These are phyloP conservation scores for Patiria miniata DNA, from an alignment of 35 echinoderm and acorn worm genomes.

Conservation along the genomic window DNA sequence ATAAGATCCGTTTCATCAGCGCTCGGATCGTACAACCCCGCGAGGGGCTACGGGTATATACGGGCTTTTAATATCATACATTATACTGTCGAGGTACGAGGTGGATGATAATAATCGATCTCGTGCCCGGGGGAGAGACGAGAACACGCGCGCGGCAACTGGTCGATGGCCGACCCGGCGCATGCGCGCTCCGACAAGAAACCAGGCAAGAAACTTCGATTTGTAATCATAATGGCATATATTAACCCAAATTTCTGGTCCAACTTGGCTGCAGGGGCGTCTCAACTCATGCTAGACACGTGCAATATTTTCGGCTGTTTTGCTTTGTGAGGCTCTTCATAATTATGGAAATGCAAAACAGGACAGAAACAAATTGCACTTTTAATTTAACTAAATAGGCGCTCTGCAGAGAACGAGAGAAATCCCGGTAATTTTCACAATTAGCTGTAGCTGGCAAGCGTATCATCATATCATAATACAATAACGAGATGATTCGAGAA, in stretches of 20 bases:
- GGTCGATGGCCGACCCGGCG: not conserved
- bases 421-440: no score
- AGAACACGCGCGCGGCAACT: not conserved
- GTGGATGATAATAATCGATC: conserved; percentile 19
- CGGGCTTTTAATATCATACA: no score
- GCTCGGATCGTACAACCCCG: not conserved
- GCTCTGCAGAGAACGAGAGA: no score
- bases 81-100: not conserved
- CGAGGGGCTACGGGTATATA: no score
- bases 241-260: conserved; percentile 11
- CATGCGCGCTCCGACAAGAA: not conserved
- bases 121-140: not conserved
- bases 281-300: not conserved
- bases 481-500: no score
- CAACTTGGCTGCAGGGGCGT: not conserved
- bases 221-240: conserved; percentile 26
- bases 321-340: no score
- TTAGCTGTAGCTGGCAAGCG: no score
- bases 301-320: no score
- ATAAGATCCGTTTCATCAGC: not conserved
- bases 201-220: not conserved
- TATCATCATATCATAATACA: no score
- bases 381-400: no score
- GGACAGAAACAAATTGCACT: no score
- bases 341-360: no score